Percentiles rank a stretch among this genome's conserved stretches.
Conservation (phyloP, 2,888 invertebrate species). For the Erebia epiphron region DNA sequence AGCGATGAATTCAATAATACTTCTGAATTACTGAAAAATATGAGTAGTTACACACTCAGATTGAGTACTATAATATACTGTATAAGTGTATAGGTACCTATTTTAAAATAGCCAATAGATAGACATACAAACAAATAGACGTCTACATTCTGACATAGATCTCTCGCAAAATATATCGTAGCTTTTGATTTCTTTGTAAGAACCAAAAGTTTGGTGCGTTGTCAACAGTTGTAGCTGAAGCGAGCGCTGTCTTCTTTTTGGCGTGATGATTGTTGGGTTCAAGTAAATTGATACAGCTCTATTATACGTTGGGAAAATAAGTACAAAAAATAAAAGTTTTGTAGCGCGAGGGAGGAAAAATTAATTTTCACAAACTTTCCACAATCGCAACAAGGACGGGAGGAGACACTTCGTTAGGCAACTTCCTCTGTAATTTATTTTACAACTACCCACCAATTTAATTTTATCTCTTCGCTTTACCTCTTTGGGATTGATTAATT, state of each 20-base stretch:
- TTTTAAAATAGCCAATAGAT: too few species aligned
- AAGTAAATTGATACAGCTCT: background rate
- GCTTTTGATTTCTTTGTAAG: background rate
- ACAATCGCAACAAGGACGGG: conserved; percentile 4
- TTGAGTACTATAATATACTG: too few species aligned
- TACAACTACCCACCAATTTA: background rate
- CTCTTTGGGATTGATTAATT: conserved; percentile 9
- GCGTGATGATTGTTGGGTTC: background rate
- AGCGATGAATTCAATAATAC: too few species aligned
- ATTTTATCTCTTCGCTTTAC: conserved; percentile 10
- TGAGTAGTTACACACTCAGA: too few species aligned
- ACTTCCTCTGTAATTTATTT: conserved; percentile 14
- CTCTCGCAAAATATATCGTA: background rate
- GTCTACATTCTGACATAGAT: too few species aligned
- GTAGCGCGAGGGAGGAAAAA: background rate
- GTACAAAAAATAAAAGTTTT: conserved; percentile 7
- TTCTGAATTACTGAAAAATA: too few species aligned
- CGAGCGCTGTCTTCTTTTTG: background rate
- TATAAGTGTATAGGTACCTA: too few species aligned
- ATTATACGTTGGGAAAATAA: conserved; percentile 3
- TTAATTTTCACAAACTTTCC: conserved; percentile 9
- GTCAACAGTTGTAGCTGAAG: background rate
- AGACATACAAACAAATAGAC: too few species aligned
- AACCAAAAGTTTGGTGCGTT: background rate
- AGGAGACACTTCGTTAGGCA: conserved; percentile 9